Evolutionary conservation across 2,888 invertebrate species (phyloP), one percentile per base, ranked within the genome.

Genomic region (Drosophila nr. perissopoda): DNA sequence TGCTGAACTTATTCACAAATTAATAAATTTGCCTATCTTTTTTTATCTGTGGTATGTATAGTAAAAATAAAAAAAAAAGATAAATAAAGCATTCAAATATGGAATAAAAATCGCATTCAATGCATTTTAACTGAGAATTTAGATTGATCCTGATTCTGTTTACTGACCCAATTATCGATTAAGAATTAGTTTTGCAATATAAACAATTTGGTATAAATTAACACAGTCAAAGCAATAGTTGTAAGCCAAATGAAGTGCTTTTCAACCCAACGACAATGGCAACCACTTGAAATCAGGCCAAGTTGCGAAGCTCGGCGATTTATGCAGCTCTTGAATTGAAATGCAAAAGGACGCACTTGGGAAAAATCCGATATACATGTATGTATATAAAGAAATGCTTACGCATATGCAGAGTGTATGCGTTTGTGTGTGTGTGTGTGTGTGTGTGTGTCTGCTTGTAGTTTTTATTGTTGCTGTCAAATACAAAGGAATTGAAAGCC

Each of bases 331-430:
- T 79, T 75, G 76, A 73, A 78, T 83, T 76, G 31, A 64, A 78
- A 64, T 64, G 74, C 58, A 73, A 59, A 59, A 54, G 42, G 62
- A 69, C 66, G 69, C 73, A 64, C 69, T 70, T 62, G 34, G 38
- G 16, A 58, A 78, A 85, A 84, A 86, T 80, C 85, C 89, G 78
- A 87, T 83, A 82, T 7, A n/a, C n/a, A n/a, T n/a, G n/a, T n/a
- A 25, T 16, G 4, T 69, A 89, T 76, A 82, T 87, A 87, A 87
- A 89, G 67, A 85, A 87, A 87, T 89, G 87, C 89, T 82, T 80
- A 89, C 82, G 69, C 75, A 71, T 57, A 33, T 58, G 63, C 51
- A 56, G 57, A 31, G 59, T 45, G 54, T 48, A 16, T 62, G 48
- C 56, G 57, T 40, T 59, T 69, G 53, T 49, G 58, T 45, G 54